Conservation (phyloP, 2,797 vertebrate species). For the Lacerta viridis region DNA sequence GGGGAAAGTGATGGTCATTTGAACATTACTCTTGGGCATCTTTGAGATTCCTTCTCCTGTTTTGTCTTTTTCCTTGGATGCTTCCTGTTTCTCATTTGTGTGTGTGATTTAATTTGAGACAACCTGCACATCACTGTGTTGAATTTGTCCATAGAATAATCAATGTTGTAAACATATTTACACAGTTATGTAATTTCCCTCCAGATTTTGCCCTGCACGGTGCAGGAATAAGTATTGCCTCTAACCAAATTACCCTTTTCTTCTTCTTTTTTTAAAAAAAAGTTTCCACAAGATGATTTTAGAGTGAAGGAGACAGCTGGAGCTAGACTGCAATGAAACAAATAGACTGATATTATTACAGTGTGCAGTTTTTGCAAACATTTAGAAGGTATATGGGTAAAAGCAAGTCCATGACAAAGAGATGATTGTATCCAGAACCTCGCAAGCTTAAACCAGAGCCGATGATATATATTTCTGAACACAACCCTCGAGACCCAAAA, state of each 20-base stretch:
- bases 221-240: background rate
- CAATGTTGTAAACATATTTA: background rate
- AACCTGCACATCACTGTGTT: background rate
- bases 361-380: conserved; percentile 16
- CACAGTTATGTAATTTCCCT: background rate
- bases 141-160: background rate
- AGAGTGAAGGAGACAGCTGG: background rate
- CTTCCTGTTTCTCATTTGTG: no score
- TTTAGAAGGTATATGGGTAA: conserved; percentile 6
- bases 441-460: background rate
- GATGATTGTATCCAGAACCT: conserved; percentile 15
- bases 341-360: background rate
- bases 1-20: no score
- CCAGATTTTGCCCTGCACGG: background rate
- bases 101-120: background rate
- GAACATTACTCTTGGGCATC: no score
- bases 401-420: conserved; percentile 22
- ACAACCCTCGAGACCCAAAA: conserved; percentile 39
- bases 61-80: no score
- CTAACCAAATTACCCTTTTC: conserved; percentile 5
- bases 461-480: conserved; percentile 22
- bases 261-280: background rate
- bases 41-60: no score
- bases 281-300: conserved; percentile 10
- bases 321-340: conserved; percentile 10